phyloP scores from a whole-genome alignment of 2,888 invertebrate genomes.

The Phlogophora meticulosa region DNA sequence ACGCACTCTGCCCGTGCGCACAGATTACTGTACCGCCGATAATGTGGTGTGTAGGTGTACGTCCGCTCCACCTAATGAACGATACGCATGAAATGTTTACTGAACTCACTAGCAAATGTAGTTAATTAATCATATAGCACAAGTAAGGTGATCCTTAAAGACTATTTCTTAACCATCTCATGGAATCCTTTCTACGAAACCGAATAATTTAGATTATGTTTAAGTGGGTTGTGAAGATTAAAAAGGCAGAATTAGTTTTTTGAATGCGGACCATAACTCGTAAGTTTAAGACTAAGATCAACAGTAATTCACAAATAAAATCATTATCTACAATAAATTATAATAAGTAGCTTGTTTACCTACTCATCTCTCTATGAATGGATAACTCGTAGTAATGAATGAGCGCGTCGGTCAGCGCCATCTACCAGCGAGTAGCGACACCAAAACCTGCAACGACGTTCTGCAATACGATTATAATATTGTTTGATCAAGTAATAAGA shows the following conservation, averaged over 20 bases:
- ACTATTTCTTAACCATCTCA: not conserved
- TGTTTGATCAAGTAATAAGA: not conserved
- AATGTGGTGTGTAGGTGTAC: conserved; percentile 81
- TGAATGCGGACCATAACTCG: not conserved
- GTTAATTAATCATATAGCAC: not conserved
- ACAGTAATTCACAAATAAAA: not conserved
- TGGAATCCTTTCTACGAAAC: not conserved
- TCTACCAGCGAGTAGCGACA: conserved; percentile 61
- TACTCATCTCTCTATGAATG: conserved; percentile 46
- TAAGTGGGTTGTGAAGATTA: not conserved
- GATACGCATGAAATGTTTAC: conserved; percentile 53
- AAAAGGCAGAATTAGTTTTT: not conserved
- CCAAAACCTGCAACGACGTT: not conserved
- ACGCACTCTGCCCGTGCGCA: conserved; percentile 82
- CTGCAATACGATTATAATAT: not conserved
- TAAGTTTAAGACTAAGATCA: not conserved
- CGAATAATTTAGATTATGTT: not conserved
- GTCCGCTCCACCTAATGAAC: conserved; percentile 80
- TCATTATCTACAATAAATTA: conserved; percentile 5
- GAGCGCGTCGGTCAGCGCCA: conserved; percentile 55
- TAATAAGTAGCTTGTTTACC: conserved; percentile 12
- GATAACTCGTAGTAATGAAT: conserved; percentile 16
- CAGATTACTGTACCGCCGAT: conserved; percentile 76
- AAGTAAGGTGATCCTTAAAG: not conserved
- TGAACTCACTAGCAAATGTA: conserved; percentile 28